Conservation (phyloP, 35 echinoderm and acorn worm genomes). For the Chiridota heheva region DNA sequence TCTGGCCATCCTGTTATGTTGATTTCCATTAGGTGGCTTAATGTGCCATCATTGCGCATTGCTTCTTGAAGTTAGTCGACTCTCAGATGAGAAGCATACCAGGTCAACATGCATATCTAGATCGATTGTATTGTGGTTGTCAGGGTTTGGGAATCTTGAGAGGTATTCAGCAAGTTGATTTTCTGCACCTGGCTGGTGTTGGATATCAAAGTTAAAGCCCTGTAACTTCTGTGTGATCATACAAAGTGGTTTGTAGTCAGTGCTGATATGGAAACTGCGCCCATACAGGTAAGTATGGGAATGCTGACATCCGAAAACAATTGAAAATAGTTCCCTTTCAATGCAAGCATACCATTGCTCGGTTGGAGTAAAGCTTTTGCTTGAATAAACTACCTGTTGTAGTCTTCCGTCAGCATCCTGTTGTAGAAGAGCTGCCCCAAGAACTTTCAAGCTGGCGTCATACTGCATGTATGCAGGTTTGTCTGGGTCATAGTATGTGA, state of each 20-base stretch:
- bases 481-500: slow-evolving; percentile 14
- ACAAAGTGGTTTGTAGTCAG: slow-evolving; percentile 27
- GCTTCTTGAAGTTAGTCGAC: background rate
- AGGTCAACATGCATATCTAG: no score
- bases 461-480: slow-evolving; percentile 25
- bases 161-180: no score
- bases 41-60: no score
- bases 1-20: slow-evolving; percentile 47
- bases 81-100: no score
- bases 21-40: slow-evolving; percentile 3
- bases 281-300: slow-evolving; percentile 30
- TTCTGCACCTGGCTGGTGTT: no score
- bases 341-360: slow-evolving; percentile 28
- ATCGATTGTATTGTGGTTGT: no score
- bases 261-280: background rate
- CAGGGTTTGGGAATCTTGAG: no score
- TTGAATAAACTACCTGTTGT: slow-evolving; percentile 23
- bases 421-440: slow-evolving; percentile 35
- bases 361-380: slow-evolving; percentile 10
- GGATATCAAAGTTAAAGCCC: no score
- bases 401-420: background rate
- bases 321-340: slow-evolving; percentile 34
- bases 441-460: slow-evolving; percentile 25
- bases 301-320: slow-evolving; percentile 22
- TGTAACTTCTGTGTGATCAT: slow-evolving; percentile 28